These are phyloP conservation scores for Latrodectus elegans DNA, from an alignment of 2,888 invertebrate species.

Conservation along the genomic window DNA sequence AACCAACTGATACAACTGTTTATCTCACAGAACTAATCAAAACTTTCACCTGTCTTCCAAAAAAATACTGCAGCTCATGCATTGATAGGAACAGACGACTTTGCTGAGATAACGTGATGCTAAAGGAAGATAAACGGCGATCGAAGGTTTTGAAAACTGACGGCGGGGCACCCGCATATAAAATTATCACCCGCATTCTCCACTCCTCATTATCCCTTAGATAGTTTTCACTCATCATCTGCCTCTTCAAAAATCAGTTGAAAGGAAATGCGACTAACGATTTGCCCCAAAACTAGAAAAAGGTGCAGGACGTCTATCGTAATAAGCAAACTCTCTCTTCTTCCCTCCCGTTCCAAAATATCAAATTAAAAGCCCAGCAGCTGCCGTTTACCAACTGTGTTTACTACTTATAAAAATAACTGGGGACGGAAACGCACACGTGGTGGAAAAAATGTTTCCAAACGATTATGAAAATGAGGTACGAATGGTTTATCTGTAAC, in stretches of 20 bases:
- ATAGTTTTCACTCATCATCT: slow-evolving; percentile 24
- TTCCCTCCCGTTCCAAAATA: background rate
- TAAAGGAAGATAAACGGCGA: background rate
- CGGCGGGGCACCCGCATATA: slow-evolving; percentile 51
- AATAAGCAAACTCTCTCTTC: background rate
- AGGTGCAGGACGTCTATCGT: background rate
- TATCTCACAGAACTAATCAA: no score
- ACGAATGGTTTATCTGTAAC: no score
- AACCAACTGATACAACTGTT: no score
- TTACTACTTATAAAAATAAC: background rate
- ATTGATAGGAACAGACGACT: no score
- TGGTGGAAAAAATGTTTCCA: background rate
- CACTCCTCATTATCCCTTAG: slow-evolving; percentile 31
- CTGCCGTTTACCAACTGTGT: background rate
- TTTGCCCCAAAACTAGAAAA: slow-evolving; percentile 1
- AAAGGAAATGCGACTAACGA: background rate
- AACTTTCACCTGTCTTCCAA: no score
- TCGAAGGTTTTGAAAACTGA: slow-evolving; percentile 7
- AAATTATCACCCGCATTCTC: slow-evolving; percentile 40
- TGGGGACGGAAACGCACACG: no score
- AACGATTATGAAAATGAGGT: slow-evolving; percentile 2
- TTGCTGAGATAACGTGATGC: background rate
- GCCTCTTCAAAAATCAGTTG: background rate
- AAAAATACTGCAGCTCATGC: no score
- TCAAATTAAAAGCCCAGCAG: background rate